These are phyloP conservation scores for Porites australiensis DNA, from an alignment of 64 coral and sea anemone species.

Conservation along the genomic window DNA sequence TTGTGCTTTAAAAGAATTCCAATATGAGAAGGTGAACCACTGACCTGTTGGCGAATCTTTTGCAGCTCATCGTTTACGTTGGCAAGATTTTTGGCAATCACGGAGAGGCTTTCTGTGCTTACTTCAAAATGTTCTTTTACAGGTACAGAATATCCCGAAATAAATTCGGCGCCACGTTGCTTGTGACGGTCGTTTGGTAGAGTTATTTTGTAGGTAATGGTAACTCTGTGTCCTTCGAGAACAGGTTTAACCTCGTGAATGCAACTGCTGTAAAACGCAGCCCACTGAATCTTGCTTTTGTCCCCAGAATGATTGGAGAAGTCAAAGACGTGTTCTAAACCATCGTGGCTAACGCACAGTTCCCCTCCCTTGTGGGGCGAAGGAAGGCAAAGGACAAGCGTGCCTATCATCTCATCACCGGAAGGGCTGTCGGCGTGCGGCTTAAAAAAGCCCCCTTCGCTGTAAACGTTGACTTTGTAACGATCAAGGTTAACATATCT, in stretches of 20 bases:
- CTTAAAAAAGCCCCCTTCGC: slow-evolving; percentile 34
- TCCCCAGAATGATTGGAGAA: slow-evolving; percentile 22
- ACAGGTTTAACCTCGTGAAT: slow-evolving; percentile 46
- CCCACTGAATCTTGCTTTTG: slow-evolving; percentile 19
- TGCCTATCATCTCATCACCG: slow-evolving; percentile 32
- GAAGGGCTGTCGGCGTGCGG: slow-evolving; percentile 42
- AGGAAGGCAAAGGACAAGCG: slow-evolving; percentile 46
- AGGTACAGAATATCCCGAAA: background rate
- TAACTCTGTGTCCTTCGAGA: slow-evolving; percentile 34
- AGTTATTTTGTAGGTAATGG: slow-evolving; percentile 27
- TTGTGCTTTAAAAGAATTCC: slow-evolving; percentile 55
- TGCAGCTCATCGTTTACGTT: slow-evolving; percentile 34
- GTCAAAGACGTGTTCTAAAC: slow-evolving; percentile 39
- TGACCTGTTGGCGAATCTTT: background rate
- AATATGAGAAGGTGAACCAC: background rate
- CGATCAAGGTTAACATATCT: slow-evolving; percentile 17
- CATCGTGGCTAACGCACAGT: slow-evolving; percentile 26
- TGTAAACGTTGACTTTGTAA: slow-evolving; percentile 42
- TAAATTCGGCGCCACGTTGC: background rate
- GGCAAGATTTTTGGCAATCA: background rate
- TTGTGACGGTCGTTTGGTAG: background rate
- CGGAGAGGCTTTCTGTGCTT: slow-evolving; percentile 14
- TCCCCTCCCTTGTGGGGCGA: slow-evolving; percentile 20
- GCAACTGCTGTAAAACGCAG: slow-evolving; percentile 53
- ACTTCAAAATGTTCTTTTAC: slow-evolving; percentile 36